Evolutionary conservation across 2,113 vertebrate genomes (phyloP).

Genomic region (Engystomops pustulosus): DNA sequence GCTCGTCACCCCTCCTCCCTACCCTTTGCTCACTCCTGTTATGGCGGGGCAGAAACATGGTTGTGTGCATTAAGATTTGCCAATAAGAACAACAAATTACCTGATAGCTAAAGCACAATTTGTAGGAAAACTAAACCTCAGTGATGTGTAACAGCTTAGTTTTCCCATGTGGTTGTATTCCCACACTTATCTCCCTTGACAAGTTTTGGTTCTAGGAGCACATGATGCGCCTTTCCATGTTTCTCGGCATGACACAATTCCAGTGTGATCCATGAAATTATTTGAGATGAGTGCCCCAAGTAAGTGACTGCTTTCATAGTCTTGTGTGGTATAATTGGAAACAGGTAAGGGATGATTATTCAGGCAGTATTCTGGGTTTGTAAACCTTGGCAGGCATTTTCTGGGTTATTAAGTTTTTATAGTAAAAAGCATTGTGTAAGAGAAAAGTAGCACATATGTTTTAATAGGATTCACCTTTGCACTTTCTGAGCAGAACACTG

Average conservation of each 20-base stretch:
- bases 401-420: constrained; percentile 20
- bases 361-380: background rate
- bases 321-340: constrained; percentile 52
- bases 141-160: constrained; percentile 58
- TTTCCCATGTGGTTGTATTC: constrained; percentile 62
- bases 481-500: background rate
- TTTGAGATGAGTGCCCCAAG: constrained; percentile 5
- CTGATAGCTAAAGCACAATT: constrained; percentile 61
- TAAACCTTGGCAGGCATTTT: constrained; percentile 20
- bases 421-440: constrained; percentile 30
- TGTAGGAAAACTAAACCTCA: constrained; percentile 62
- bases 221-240: constrained; percentile 48
- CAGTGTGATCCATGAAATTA: constrained; percentile 47
- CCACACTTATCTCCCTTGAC: constrained; percentile 45
- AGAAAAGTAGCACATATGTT: constrained; percentile 19
- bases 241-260: background rate
- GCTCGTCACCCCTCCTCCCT: too few species aligned
- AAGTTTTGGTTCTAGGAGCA: constrained; percentile 15
- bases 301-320: background rate
- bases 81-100: constrained; percentile 64
- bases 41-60: too few species aligned
- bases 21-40: too few species aligned
- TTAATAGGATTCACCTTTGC: background rate
- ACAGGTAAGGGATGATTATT: constrained; percentile 15
- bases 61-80: constrained; percentile 57